Conservation (phyloP, 2,888 invertebrate species). For the Trilocha varians region DNA sequence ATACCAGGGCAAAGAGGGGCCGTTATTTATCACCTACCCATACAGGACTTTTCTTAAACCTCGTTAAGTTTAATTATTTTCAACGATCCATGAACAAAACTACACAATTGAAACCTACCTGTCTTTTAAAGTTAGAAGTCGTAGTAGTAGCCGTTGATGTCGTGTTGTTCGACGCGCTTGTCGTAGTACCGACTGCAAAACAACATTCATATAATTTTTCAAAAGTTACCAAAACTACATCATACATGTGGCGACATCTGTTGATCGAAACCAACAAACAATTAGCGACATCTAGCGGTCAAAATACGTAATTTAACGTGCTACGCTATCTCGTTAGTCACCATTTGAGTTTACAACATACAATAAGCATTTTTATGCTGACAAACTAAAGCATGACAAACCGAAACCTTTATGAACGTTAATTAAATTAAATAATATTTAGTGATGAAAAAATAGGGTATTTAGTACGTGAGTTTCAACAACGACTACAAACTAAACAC, state of each 20-base stretch:
- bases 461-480: no score
- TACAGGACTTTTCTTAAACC: no score
- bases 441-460: no score
- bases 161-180: constrained; percentile 58
- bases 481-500: no score
- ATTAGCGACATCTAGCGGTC: constrained; percentile 8
- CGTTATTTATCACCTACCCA: no score
- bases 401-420: no score
- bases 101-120: constrained; percentile 31
- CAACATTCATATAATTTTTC: background rate
- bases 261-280: background rate
- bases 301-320: background rate
- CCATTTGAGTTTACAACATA: background rate
- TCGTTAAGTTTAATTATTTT: no score
- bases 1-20: no score
- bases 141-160: constrained; percentile 61
- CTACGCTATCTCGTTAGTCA: background rate
- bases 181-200: constrained; percentile 57
- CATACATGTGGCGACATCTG: background rate
- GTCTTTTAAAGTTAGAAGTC: constrained; percentile 69
- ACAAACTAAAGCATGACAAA: no score
- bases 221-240: background rate
- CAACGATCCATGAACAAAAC: no score
- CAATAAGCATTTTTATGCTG: background rate
- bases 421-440: no score